phyloP scores from a whole-genome alignment of 2,113 vertebrate species.

The Smithornis capensis region DNA sequence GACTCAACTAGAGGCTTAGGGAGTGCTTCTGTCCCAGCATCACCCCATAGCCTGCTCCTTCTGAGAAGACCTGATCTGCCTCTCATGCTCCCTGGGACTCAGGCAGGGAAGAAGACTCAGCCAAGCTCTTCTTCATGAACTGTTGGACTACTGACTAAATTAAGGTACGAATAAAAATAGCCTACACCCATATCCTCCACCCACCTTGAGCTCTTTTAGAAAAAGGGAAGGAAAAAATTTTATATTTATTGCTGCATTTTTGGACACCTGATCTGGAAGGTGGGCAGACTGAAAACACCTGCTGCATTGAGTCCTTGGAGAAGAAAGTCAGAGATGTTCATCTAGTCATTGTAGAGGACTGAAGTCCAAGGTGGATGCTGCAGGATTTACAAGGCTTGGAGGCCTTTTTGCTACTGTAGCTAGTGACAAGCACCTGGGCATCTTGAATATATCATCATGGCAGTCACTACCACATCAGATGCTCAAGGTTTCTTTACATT shows the following conservation, averaged over 20 bases:
- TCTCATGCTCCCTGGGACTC: not conserved
- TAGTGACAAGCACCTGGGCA: not conserved
- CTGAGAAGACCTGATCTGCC: not conserved
- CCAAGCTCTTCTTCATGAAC: not conserved
- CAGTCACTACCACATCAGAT: not conserved
- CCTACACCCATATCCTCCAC: conserved; percentile 10
- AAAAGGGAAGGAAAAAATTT: conserved; percentile 1
- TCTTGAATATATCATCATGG: not conserved
- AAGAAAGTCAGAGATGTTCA: not conserved
- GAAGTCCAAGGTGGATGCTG: not conserved
- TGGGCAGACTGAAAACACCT: conserved; percentile 65
- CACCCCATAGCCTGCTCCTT: not conserved
- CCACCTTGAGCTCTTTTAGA: conserved; percentile 43
- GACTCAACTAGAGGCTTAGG: not conserved
- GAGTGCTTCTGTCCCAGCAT: not conserved
- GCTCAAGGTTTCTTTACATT: not conserved
- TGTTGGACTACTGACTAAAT: conserved; percentile 24
- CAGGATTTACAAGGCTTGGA: not conserved
- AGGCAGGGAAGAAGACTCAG: not conserved
- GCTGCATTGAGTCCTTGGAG: conserved; percentile 8
- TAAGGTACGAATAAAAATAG: conserved; percentile 48
- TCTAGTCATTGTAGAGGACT: not conserved
- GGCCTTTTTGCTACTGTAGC: not conserved
- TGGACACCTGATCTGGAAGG: conserved; percentile 66
- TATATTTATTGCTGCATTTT: conserved; percentile 6